A percentile compares a stretch with the other conserved stretches of the same genome.
Evolutionary conservation across 2,113 vertebrate genomes (phyloP).

Genomic region (Sisor rabdophorus): DNA sequence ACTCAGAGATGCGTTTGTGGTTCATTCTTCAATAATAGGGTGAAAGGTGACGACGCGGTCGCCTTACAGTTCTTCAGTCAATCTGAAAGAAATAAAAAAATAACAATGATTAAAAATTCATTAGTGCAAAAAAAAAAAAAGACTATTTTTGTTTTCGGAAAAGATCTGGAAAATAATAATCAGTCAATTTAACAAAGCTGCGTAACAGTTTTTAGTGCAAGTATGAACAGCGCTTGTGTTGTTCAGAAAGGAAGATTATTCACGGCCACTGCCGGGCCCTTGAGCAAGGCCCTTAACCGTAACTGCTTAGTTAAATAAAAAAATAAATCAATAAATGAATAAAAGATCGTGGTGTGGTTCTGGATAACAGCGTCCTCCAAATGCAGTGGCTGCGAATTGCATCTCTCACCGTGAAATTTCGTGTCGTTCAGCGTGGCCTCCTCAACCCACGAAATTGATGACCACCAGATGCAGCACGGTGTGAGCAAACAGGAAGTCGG

Average conservation of each 20-base stretch:
- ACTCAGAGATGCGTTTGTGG: background rate
- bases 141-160: background rate
- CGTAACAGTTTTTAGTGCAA: background rate
- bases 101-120: no score
- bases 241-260: no score
- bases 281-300: no score
- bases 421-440: background rate
- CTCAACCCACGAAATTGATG: slow-evolving; percentile 95
- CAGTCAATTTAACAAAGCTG: background rate
- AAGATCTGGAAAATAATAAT: background rate
- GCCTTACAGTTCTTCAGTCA: slow-evolving; percentile 3
- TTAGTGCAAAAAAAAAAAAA: background rate
- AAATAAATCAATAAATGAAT: no score
- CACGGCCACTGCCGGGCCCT: no score
- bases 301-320: no score
- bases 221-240: background rate
- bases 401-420: background rate
- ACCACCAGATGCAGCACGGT: slow-evolving; percentile 93
- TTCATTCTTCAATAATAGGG: background rate
- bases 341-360: no score
- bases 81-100: slow-evolving; percentile 22
- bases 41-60: background rate
- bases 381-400: no score
- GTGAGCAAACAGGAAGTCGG: slow-evolving; percentile 93
- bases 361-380: no score